These are phyloP conservation scores for Adelosebastes latens DNA, from an alignment of 2,797 vertebrate genomes.

Conservation along the genomic window DNA sequence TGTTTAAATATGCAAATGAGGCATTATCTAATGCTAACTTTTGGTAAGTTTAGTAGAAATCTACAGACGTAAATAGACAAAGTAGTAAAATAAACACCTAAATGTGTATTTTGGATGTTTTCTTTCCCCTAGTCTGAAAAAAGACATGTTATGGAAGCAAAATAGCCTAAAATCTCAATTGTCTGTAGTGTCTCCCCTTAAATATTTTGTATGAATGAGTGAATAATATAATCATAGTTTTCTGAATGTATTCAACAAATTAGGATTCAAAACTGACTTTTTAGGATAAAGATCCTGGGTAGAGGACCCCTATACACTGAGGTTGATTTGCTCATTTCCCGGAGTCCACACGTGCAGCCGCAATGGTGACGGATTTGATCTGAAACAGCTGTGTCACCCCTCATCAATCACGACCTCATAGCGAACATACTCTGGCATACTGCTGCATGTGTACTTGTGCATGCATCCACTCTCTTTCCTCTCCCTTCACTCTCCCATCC, in stretches of 20 bases:
- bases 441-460: conserved; percentile 2
- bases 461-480: not conserved
- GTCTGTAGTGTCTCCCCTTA: too few species aligned
- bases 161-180: too few species aligned
- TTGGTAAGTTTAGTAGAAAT: too few species aligned
- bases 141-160: too few species aligned
- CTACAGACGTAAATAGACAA: too few species aligned
- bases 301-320: conserved; percentile 35
- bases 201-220: not conserved
- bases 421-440: conserved; percentile 32
- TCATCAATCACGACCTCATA: conserved; percentile 65
- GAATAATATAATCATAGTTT: not conserved
- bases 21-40: too few species aligned
- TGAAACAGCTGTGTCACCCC: conserved; percentile 64
- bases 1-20: too few species aligned
- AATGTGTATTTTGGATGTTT: too few species aligned
- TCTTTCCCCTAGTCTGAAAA: too few species aligned
- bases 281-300: not conserved
- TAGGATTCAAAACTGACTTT: not conserved
- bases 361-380: conserved; percentile 69
- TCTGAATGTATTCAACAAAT: not conserved
- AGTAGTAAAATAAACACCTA: too few species aligned
- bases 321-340: conserved; percentile 62
- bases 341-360: conserved; percentile 42
- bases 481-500: not conserved